Conservation (phyloP, 2,113 vertebrate species). For the Scytalopus superciliaris region DNA sequence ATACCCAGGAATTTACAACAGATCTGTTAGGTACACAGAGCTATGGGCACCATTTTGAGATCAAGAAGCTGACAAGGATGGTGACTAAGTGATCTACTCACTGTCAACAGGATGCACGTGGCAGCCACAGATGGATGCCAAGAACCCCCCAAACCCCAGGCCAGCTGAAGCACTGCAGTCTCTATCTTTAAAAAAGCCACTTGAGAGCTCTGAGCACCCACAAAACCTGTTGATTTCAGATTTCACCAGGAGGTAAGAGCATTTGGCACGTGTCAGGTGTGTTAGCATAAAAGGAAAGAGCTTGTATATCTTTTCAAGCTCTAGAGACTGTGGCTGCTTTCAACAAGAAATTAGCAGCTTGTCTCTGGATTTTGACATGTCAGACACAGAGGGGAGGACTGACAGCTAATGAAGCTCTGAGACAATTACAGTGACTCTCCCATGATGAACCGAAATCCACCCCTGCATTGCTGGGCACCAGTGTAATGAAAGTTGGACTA, state of each 20-base stretch:
- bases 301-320: slow-evolving; percentile 14
- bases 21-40: not conserved
- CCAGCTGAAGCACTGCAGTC: not conserved
- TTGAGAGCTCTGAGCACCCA: not conserved
- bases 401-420: slow-evolving; percentile 37
- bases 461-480: not conserved
- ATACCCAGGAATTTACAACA: not conserved
- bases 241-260: not conserved
- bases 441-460: slow-evolving; percentile 27
- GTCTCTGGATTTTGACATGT: slow-evolving; percentile 41
- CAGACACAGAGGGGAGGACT: slow-evolving; percentile 19
- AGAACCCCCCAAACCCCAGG: not conserved
- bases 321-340: slow-evolving; percentile 35
- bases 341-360: slow-evolving; percentile 48
- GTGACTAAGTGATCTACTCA: not conserved
- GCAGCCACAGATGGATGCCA: not conserved
- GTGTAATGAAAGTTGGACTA: not conserved
- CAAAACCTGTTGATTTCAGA: not conserved
- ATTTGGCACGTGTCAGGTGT: not conserved
- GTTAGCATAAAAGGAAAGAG: not conserved
- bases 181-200: not conserved
- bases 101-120: not conserved
- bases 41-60: not conserved
- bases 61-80: not conserved
- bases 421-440: slow-evolving; percentile 36